Conservation (phyloP, 2,113 vertebrate genomes). For the Mormoops blainvillei region DNA sequence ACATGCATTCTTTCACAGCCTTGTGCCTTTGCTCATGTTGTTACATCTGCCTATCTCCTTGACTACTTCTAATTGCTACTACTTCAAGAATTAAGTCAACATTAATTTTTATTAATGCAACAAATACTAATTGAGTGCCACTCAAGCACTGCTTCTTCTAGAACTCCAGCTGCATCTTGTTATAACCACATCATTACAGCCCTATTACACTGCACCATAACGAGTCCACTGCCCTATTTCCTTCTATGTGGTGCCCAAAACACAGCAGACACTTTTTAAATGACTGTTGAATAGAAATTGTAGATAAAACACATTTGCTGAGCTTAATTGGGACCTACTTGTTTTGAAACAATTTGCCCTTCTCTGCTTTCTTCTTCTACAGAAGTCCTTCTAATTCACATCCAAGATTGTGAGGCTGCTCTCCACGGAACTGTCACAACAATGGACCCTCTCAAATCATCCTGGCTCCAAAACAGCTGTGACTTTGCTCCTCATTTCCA, state of each 20-base stretch:
- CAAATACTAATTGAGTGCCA: neutral
- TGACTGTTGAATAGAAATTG: neutral
- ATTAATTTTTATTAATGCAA: neutral
- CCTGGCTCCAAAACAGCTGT: neutral
- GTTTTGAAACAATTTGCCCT: neutral
- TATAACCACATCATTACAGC: neutral
- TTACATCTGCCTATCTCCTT: neutral
- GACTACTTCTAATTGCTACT: neutral
- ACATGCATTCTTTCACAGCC: neutral
- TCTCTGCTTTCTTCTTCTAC: neutral
- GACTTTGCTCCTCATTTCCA: neutral
- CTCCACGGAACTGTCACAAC: neutral
- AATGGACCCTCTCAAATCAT: neutral
- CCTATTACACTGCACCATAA: neutral
- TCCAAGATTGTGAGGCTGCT: neutral
- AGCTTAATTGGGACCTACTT: neutral
- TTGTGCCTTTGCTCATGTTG: neutral
- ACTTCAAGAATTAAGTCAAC: neutral
- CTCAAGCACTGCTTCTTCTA: neutral
- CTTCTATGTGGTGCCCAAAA: neutral
- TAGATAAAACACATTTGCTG: neutral
- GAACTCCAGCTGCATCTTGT: neutral
- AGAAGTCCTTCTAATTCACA: neutral
- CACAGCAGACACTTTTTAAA: neutral
- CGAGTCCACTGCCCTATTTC: neutral